These are phyloP conservation scores for Sphinx pinastri DNA, from an alignment of 2,888 invertebrate species.

Conservation along the genomic window DNA sequence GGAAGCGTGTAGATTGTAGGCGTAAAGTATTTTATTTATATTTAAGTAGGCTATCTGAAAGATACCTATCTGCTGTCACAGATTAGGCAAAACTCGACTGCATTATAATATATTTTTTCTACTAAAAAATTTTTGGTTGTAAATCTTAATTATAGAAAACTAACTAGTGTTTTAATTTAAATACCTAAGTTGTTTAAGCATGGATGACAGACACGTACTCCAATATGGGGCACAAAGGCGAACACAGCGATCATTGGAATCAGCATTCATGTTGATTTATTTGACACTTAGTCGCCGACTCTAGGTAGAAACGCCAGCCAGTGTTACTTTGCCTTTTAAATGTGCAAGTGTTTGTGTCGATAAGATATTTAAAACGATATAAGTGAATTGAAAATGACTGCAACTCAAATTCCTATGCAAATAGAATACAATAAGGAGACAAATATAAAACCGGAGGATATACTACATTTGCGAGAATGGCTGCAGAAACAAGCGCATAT, in stretches of 20 bases:
- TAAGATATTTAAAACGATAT: slow-evolving; percentile 16
- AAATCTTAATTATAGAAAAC: background rate
- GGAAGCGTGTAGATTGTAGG: background rate
- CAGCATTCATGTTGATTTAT: slow-evolving; percentile 29
- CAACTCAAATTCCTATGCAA: slow-evolving; percentile 41
- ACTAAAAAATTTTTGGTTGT: background rate
- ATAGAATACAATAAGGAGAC: slow-evolving; percentile 84
- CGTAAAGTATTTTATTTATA: background rate
- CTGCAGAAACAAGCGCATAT: slow-evolving; percentile 85
- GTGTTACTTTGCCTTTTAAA: background rate
- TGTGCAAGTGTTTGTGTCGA: background rate
- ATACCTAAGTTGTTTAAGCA: too few relatives aligned
- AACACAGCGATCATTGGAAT: slow-evolving; percentile 18
- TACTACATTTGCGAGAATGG: slow-evolving; percentile 84
- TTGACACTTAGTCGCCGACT: slow-evolving; percentile 34
- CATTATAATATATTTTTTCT: background rate
- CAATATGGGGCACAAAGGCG: slow-evolving; percentile 24
- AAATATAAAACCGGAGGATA: slow-evolving; percentile 82
- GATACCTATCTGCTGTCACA: background rate
- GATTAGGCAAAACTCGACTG: too few relatives aligned
- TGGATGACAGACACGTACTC: slow-evolving; percentile 2
- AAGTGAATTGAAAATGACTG: slow-evolving; percentile 43
- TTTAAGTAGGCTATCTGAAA: background rate
- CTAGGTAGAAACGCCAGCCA: slow-evolving; percentile 26
- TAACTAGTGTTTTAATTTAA: too few relatives aligned